Evolutionary conservation across 2,797 vertebrate species (phyloP), one percentile per base, ranked within the genome.

Genomic region (Jordanella pulchra): DNA sequence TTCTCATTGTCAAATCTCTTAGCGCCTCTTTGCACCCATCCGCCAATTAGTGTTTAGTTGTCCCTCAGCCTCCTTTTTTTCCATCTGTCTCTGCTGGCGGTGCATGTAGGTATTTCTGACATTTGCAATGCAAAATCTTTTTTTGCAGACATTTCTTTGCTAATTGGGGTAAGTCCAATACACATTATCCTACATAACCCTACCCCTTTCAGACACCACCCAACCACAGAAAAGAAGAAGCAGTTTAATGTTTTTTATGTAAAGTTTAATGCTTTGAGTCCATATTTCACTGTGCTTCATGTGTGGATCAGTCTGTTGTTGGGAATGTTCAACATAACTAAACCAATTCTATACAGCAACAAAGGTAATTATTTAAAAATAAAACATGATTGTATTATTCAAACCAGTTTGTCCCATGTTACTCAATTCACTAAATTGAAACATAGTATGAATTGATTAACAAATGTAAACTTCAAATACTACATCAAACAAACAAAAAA

Each of bases 21-120:
- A 67, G 76, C 23, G 47, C 65, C 18, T 27, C 84, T 84, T 81
- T 81, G 76, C 84, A 81, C 66, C 76, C 71, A 32, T 88, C 73
- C 1, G 12, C 89, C 90, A 89, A 92, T 93, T 89, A 91, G 84
- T 42, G 76, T 72, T 77, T 74, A 12, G 56, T 69, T 78, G 82
- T 84, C 54, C 71, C 63, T 42, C 76, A 78, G 54, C 21, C 21
- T 10, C 51, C 3, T 64, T 17, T 53, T 51, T 51, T 11, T 77
- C 3, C 60, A 1, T 51, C 64, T 66, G n/a, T 75, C 77, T 72
- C 55, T 54, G 67, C 69, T 11, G 60, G 44, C 27, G 55, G 72
- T 45, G 64, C 17, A 39, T 65, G 53, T 53, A 65, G 66, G 30
- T 79, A 27, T 72, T 72, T 76, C 68, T 85, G 75, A 86, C 86